These are phyloP conservation scores for Papilio xuthus DNA, from an alignment of 1,140 invertebrate genomes.

Conservation along the genomic window DNA sequence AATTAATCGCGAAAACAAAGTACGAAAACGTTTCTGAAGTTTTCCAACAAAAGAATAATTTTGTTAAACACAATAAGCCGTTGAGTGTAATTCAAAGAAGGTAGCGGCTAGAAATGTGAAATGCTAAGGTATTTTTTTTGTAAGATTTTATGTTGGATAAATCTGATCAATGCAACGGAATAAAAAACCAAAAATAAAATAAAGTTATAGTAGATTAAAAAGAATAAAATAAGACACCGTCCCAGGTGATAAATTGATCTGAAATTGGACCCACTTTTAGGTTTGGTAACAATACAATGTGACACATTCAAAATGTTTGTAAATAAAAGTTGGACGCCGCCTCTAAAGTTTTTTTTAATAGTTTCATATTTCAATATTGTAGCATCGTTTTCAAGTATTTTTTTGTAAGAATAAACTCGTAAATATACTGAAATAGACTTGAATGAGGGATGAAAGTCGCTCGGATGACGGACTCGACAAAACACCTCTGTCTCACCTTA, in stretches of 20 bases:
- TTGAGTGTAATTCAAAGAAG: slow-evolving; percentile 36
- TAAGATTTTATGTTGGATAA: neutral
- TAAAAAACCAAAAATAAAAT: too few relatives aligned
- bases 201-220: too few relatives aligned
- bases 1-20: slow-evolving; percentile 74
- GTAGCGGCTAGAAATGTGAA: slow-evolving; percentile 14
- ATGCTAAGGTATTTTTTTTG: neutral
- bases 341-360: too few relatives aligned
- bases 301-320: too few relatives aligned
- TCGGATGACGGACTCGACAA: slow-evolving; percentile 32
- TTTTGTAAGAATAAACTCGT: neutral
- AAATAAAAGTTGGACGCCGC: too few relatives aligned
- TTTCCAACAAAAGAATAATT: slow-evolving; percentile 70
- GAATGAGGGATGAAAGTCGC: slow-evolving; percentile 46
- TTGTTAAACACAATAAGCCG: slow-evolving; percentile 44
- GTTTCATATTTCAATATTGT: too few relatives aligned
- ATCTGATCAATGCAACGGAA: neutral
- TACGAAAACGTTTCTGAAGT: slow-evolving; percentile 55
- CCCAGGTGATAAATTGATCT: too few relatives aligned
- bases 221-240: too few relatives aligned
- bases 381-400: neutral
- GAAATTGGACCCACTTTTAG: too few relatives aligned
- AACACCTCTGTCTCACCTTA: slow-evolving; percentile 49
- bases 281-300: too few relatives aligned
- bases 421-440: slow-evolving; percentile 33